Evolutionary conservation across 2,888 invertebrate species (phyloP).

Genomic region (Hirtodrosophila alboralis): DNA sequence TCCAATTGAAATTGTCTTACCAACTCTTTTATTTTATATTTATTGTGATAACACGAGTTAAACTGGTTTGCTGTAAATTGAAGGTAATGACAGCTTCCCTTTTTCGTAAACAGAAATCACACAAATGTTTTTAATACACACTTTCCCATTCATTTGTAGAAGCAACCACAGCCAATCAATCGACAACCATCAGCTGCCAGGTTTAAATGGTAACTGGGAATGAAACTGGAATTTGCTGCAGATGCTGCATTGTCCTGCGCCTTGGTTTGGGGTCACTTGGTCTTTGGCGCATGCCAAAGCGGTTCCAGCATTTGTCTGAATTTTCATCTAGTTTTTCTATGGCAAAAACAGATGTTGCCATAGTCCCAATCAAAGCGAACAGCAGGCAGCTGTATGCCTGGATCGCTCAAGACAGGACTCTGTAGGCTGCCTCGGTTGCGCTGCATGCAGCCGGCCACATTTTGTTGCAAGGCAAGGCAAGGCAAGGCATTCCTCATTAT

Average conservation of each 20-base stretch:
- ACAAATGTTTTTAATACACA: slow-evolving; percentile 17
- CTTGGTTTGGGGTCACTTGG: slow-evolving; percentile 8
- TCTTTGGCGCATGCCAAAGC: slow-evolving; percentile 55
- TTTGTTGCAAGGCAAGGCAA: slow-evolving; percentile 17
- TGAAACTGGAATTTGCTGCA: slow-evolving; percentile 26
- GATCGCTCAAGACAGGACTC: slow-evolving; percentile 5
- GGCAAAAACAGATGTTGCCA: slow-evolving; percentile 48
- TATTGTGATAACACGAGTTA: neutral
- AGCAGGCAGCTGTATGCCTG: slow-evolving; percentile 38
- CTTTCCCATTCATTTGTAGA: slow-evolving; percentile 1
- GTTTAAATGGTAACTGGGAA: slow-evolving; percentile 32
- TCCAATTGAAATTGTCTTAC: too few species aligned
- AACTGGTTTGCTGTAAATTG: slow-evolving; percentile 8
- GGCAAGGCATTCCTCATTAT: slow-evolving; percentile 35
- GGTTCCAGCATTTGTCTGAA: slow-evolving; percentile 14
- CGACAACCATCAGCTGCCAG: slow-evolving; percentile 48
- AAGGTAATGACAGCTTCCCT: slow-evolving; percentile 5
- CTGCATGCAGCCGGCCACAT: slow-evolving; percentile 29
- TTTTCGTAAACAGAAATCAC: slow-evolving; percentile 4
- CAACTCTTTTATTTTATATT: too few species aligned
- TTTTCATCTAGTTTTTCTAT: slow-evolving; percentile 29
- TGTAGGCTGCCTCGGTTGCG: neutral
- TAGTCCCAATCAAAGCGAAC: slow-evolving; percentile 53
- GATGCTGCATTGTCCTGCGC: slow-evolving; percentile 34
- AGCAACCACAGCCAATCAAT: slow-evolving; percentile 36